These are phyloP conservation scores for Drosophila orena DNA, from an alignment of 1,140 invertebrate species.

Conservation along the genomic window DNA sequence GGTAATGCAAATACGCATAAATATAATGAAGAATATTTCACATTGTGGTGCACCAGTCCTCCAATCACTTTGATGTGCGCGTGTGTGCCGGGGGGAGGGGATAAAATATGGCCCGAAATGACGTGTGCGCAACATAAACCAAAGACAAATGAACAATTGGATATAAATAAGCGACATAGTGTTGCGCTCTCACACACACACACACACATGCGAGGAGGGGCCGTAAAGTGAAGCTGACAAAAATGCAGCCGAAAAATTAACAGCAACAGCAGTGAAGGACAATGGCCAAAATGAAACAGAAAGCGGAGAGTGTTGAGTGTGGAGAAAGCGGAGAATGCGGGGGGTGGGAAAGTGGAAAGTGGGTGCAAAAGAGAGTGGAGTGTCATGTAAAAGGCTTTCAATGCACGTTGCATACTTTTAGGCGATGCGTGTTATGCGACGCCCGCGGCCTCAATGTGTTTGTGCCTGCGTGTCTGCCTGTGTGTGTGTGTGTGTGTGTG, in stretches of 20 bases:
- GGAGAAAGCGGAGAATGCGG: too few species aligned
- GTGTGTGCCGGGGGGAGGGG: constrained; percentile 39
- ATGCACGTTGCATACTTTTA: constrained; percentile 79
- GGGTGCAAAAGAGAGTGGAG: constrained; percentile 23
- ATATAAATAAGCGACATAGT: constrained; percentile 76
- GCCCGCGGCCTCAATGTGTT: constrained; percentile 25
- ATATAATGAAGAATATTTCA: constrained; percentile 75
- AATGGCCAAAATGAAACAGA: constrained; percentile 59
- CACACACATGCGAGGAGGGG: not conserved
- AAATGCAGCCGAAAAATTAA: constrained; percentile 79
- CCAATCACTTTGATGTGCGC: constrained; percentile 37
- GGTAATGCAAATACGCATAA: constrained; percentile 68
- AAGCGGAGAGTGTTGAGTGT: not conserved
- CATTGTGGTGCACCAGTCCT: constrained; percentile 65
- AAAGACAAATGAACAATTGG: constrained; percentile 83
- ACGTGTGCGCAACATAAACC: constrained; percentile 83
- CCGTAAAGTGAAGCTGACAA: constrained; percentile 55
- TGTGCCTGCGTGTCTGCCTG: constrained; percentile 13
- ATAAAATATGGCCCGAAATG: constrained; percentile 80
- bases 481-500: constrained; percentile 36
- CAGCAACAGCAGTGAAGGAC: constrained; percentile 61
- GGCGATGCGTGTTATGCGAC: constrained; percentile 60
- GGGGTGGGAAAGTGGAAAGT: too few species aligned
- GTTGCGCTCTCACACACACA: constrained; percentile 20
- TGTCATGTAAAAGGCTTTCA: constrained; percentile 79